Evolutionary conservation across 2,797 vertebrate species (phyloP).

Genomic region (Agapornis canus): DNA sequence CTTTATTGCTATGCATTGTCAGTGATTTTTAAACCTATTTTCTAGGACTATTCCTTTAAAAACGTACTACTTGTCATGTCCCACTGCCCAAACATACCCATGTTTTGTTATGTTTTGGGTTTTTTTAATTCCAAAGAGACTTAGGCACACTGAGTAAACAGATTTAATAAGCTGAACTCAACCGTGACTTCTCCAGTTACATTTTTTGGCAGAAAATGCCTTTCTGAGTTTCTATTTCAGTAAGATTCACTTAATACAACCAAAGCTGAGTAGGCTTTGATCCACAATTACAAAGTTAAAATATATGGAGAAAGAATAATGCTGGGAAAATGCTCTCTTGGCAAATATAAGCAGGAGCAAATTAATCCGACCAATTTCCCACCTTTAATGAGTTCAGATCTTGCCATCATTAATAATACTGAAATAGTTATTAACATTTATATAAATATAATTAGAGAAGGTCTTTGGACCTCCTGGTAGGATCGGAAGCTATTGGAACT

Average conservation of each 20-base stretch:
- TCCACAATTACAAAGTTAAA: conserved; percentile 58
- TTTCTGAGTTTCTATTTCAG: conserved; percentile 62
- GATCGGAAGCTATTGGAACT: conserved; percentile 42
- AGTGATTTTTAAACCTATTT: neutral
- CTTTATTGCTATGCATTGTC: neutral
- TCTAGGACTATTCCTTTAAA: neutral
- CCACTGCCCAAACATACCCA: neutral
- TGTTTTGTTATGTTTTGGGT: neutral
- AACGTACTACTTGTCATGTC: conserved; percentile 4
- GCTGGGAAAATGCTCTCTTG: conserved; percentile 65
- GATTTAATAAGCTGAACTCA: conserved; percentile 69
- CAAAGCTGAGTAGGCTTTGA: conserved; percentile 59
- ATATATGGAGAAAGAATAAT: conserved; percentile 60
- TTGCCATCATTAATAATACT: conserved; percentile 38
- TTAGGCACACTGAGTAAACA: conserved; percentile 62
- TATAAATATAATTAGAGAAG: conserved; percentile 50
- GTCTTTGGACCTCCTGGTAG: conserved; percentile 11
- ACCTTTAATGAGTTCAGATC: conserved; percentile 64
- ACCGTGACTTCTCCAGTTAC: conserved; percentile 59
- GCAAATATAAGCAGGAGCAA: conserved; percentile 42
- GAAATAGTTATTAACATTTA: conserved; percentile 40
- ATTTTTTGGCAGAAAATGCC: conserved; percentile 67
- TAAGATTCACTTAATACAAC: conserved; percentile 58
- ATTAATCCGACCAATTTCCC: conserved; percentile 61
- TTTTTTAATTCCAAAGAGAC: conserved; percentile 40